Evolutionary conservation across 2,113 vertebrate genomes (phyloP).

Genomic region (Pionites leucogaster): DNA sequence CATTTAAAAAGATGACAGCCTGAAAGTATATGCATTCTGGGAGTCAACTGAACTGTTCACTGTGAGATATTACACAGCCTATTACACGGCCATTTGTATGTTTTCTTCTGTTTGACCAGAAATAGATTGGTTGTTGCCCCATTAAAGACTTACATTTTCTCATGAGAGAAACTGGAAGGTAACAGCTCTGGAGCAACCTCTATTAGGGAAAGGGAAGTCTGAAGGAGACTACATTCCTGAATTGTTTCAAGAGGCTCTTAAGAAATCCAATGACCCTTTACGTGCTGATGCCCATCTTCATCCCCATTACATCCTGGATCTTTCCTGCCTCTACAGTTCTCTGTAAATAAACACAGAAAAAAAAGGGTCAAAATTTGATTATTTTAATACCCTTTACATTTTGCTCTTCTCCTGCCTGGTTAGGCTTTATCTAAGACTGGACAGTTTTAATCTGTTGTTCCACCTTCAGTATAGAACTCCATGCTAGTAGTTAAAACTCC

Average conservation of each 20-base stretch:
- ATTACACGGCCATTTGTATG: rapidly evolving
- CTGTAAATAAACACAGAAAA: neutral
- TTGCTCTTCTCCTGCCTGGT: neutral
- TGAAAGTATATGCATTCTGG: neutral
- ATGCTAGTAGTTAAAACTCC: neutral
- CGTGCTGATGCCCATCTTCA: rapidly evolving
- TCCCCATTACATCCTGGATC: rapidly evolving
- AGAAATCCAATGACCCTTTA: neutral
- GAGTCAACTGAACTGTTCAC: too few species aligned
- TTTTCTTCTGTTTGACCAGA: neutral
- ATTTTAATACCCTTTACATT: neutral
- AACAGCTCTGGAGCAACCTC: neutral
- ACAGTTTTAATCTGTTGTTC: neutral
- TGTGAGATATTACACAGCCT: neutral
- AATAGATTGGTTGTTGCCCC: neutral
- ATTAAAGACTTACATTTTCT: neutral
- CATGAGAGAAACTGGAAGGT: neutral
- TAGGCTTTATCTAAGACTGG: neutral
- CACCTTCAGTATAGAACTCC: neutral
- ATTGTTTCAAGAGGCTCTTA: neutral
- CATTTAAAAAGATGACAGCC: neutral
- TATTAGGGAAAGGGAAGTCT: neutral
- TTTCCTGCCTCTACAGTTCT: neutral
- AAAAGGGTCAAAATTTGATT: neutral
- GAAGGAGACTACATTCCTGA: neutral